Conservation (phyloP, 1,140 invertebrate genomes). For the Cherax destructor region DNA sequence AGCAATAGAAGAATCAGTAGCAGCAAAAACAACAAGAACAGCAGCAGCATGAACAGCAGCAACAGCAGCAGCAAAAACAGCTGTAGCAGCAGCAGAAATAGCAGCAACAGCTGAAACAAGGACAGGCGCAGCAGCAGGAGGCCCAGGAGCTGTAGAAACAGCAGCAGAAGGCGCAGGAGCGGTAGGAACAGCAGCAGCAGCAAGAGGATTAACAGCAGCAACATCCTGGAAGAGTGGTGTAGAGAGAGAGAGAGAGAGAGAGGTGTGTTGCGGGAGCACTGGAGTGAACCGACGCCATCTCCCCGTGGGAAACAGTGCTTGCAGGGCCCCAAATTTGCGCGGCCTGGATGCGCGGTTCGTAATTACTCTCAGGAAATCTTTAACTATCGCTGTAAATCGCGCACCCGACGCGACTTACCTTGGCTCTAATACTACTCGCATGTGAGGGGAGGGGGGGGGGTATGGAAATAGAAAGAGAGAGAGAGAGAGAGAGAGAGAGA, state of each 20-base stretch:
- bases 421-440: neutral
- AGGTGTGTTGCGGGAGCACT: neutral
- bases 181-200: neutral
- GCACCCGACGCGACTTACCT: constrained; percentile 2
- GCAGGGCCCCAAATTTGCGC: constrained; percentile 36
- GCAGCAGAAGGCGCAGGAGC: too few relatives aligned
- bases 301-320: constrained; percentile 30
- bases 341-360: constrained; percentile 13
- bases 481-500: too few relatives aligned
- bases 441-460: too few relatives aligned
- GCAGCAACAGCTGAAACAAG: too few relatives aligned
- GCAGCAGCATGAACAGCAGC: too few relatives aligned
- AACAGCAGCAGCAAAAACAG: too few relatives aligned
- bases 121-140: neutral
- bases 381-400: constrained; percentile 41
- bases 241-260: neutral
- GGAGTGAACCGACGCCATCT: neutral
- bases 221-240: too few relatives aligned
- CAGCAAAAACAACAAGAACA: too few relatives aligned
- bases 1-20: too few relatives aligned
- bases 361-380: constrained; percentile 37
- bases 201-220: neutral
- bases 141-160: neutral
- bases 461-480: too few relatives aligned
- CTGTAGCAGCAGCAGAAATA: too few relatives aligned